A percentile compares a stretch with the other conserved stretches of the same genome.
Evolutionary conservation across 1,140 invertebrate species (phyloP).

Genomic region (Elysia chlorotica): DNA sequence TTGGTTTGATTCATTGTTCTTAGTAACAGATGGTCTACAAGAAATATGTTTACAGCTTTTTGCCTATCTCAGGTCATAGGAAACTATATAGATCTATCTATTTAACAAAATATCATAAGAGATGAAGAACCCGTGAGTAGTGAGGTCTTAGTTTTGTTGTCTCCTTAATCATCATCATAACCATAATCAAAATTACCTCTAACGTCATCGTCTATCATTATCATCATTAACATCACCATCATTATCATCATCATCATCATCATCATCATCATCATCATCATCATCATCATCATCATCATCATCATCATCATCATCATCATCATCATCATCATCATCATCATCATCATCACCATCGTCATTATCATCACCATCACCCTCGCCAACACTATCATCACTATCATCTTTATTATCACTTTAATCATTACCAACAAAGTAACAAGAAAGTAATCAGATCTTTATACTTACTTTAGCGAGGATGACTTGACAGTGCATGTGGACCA

Average conservation of each 20-base stretch:
- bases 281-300: too few species aligned
- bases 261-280: too few species aligned
- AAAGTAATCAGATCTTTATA: neutral
- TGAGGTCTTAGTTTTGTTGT: too few species aligned
- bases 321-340: neutral
- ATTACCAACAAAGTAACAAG: neutral
- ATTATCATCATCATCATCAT: too few species aligned
- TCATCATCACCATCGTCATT: neutral
- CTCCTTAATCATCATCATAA: too few species aligned
- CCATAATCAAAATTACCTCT: too few species aligned
- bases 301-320: too few species aligned
- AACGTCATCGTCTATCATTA: too few species aligned
- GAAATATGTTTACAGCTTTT: neutral
- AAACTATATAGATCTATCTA: neutral
- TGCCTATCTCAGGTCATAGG: neutral
- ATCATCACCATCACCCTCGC: neutral
- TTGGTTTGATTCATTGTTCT: neutral
- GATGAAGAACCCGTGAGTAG: too few species aligned
- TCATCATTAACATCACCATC: too few species aligned
- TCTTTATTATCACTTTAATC: neutral
- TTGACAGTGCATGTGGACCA: constrained; percentile 25
- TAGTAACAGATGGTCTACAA: neutral
- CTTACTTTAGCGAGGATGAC: constrained; percentile 2
- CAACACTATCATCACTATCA: neutral
- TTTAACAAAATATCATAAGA: neutral